Evolutionary conservation across 1,140 invertebrate genomes (phyloP), one percentile per base, ranked within the genome.

Genomic region (Trichonephila clavipes): DNA sequence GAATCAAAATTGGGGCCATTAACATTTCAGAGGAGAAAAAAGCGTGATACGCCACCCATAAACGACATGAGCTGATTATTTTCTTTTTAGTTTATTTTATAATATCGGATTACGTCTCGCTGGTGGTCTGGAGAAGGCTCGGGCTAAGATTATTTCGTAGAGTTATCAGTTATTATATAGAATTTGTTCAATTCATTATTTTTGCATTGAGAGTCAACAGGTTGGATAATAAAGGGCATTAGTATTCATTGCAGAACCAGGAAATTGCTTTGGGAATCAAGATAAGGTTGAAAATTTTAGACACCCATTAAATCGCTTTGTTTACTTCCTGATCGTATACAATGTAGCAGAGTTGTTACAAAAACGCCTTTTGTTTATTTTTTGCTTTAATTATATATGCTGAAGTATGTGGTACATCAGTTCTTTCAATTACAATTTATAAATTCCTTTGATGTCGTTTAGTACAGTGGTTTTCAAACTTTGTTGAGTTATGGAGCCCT

Each of bases 151-250:
- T 83, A 83, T 58, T 83, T 59, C 82, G 82, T 0, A n/a, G 82
- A 58, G 82, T 83, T 83, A 83, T 83, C 51, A 58, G 69, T 28
- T 77, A 77, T 77, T 77, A 77, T 40, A 77, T 40, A 12, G 28
- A 77, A 88, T 88, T 69, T 88, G 86, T 88, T 34, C 86, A 88
- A 88, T 88, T 88, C 61, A 88, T 88, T 88, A 64, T 24, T 62
- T 19, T 62, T 44, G 34, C 40, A n/a, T 62, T 88, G 18, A 18
- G 24, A 24, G 21, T 66, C 24, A 88, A 88, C 86, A 88, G 86
- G 83, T 85, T 85, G 44, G 83, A 8, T 24, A 28, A 14, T 69
- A 24, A 69, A 28, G n/a, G 19, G 21, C 8, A 88, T 88, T 88
- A 88, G 34, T 88, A 88, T 88, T 88, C 86, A 18, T 18, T 40